Evolutionary conservation across 2,888 invertebrate genomes (phyloP), one percentile per base, ranked within the genome.

Genomic region (Scaptomyza cyrtandrae): DNA sequence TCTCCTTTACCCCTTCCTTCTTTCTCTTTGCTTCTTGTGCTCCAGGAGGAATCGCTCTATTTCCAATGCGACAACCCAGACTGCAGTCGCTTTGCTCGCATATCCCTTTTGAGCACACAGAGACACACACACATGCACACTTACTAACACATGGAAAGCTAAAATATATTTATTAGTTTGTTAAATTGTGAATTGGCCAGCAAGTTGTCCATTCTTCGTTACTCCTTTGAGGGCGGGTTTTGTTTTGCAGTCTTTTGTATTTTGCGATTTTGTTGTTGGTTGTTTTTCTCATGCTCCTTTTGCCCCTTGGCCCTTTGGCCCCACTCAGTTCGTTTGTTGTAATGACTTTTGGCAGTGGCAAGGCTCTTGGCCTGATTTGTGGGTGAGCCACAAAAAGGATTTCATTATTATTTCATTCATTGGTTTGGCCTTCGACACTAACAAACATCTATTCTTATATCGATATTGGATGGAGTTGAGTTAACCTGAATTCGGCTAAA

Each of bases 141-240:
- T 6, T 1, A 3, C 87, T 46, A 48, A 57, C 54, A 67, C 78
- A 80, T 80, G 80, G 86, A 87, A 89, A 90, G 86, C 86, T 88
- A 83, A 88, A 79, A 79, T 88, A 90, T 90, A 90, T 90, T 90
- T 90, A 90, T 90, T 90, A 90, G 89, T 89, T 90, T 90, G 90
- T 90, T 90, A 90, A 90, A 90, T 89, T 90, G 90, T 86, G 89
- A 90, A 90, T 90, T 89, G 87, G 70, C 71, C 70, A 46, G 68
- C 74, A 62, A 62, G 65, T 69, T 60, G 66, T 79, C 69, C 66
- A 58, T 64, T 48, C 69, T 52, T 41, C 53, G 60, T 52, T 57
- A 58, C 60, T 65, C 43, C 14, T 37, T 27, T 41, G 19, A 19
- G 44, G 29, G 41, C 56, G 24, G 24, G 5, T 45, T 59, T 61